phyloP scores from a whole-genome alignment of 2,113 vertebrate species.

The Nerophis lumbriciformis region DNA sequence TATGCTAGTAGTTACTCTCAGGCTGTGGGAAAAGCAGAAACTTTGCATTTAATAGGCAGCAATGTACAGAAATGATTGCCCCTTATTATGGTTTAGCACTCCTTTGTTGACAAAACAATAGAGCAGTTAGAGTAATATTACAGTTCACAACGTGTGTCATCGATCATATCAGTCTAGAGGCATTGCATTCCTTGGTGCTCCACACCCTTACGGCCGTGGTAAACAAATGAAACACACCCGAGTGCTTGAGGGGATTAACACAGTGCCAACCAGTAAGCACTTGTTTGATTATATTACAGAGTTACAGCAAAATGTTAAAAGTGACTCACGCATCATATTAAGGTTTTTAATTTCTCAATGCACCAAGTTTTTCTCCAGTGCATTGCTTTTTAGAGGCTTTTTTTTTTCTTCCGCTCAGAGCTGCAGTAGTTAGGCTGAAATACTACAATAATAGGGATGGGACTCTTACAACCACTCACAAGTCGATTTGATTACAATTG shows the following conservation, averaged over 20 bases:
- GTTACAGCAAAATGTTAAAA: conserved; percentile 8
- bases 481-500: too few relatives aligned
- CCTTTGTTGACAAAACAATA: neutral
- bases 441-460: neutral
- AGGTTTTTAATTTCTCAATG: neutral
- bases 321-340: neutral
- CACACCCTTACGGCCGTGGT: conserved; percentile 29
- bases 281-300: conserved; percentile 31
- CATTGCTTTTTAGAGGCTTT: conserved; percentile 42
- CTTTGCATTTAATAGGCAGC: neutral
- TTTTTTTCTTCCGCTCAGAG: conserved; percentile 19
- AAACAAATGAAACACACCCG: conserved; percentile 28
- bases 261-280: conserved; percentile 42
- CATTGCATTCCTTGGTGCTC: conserved; percentile 44
- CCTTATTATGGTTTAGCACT: neutral
- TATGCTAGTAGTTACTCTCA: conserved; percentile 18
- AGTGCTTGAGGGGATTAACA: neutral
- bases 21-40: neutral
- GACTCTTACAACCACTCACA: too few relatives aligned
- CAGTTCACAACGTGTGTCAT: conserved; percentile 9
- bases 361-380: conserved; percentile 13
- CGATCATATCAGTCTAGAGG: conserved; percentile 31
- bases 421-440: conserved; percentile 7
- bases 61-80: conserved; percentile 1
- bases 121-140: neutral